phyloP scores from a whole-genome alignment of 2,797 vertebrate genomes.

The Crenichthys baileyi region DNA sequence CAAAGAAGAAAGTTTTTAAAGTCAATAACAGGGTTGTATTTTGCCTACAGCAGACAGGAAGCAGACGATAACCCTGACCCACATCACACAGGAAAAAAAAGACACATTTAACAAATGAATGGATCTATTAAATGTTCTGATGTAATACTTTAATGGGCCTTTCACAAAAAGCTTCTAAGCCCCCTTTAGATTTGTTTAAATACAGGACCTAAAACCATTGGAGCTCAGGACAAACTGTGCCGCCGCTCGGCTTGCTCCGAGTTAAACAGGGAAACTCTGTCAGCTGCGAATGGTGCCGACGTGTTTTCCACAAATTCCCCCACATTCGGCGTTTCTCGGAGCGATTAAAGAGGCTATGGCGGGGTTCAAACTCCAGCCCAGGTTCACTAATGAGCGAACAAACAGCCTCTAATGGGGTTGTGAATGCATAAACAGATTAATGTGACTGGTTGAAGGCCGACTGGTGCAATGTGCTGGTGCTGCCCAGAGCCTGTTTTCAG shows the following conservation, averaged over 20 bases:
- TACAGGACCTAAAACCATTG: constrained; percentile 17
- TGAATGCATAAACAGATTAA: constrained; percentile 58
- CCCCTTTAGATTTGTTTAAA: constrained; percentile 26
- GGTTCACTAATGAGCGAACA: constrained; percentile 51
- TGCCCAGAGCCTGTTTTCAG: constrained; percentile 52
- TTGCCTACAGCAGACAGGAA: constrained; percentile 4
- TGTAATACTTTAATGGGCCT: constrained; percentile 3
- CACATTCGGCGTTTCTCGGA: constrained; percentile 15
- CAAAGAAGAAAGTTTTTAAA: not conserved
- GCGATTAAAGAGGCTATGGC: constrained; percentile 42
- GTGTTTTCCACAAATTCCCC: constrained; percentile 25
- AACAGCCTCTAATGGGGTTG: constrained; percentile 58
- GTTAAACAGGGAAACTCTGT: constrained; percentile 16
- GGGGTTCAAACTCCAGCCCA: constrained; percentile 51
- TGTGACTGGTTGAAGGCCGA: constrained; percentile 55
- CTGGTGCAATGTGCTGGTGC: constrained; percentile 54
- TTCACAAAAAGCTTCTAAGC: not conserved
- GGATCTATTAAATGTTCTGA: constrained; percentile 7
- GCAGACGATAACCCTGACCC: constrained; percentile 6
- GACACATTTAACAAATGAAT: constrained; percentile 19
- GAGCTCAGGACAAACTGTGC: constrained; percentile 34
- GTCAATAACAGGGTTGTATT: constrained; percentile 3
- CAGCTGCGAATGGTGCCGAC: not conserved
- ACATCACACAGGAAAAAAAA: constrained; percentile 1
- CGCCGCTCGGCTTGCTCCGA: constrained; percentile 10